These are phyloP conservation scores for Sitta europaea DNA, from an alignment of 2,113 vertebrate genomes.

Conservation along the genomic window DNA sequence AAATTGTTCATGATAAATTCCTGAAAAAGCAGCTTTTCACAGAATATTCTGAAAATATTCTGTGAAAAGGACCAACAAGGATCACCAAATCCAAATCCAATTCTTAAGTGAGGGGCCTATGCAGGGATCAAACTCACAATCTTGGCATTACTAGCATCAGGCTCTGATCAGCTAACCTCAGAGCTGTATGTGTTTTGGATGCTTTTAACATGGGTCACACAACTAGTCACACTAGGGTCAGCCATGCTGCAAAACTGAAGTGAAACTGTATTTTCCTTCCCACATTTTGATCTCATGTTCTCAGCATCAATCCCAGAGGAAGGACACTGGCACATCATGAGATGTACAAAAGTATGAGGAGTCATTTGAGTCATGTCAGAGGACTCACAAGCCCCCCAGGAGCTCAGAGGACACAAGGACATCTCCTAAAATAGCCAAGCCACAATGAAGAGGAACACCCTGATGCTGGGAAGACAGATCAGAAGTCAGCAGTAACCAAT, in stretches of 20 bases:
- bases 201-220: neutral
- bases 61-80: neutral
- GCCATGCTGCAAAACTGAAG: neutral
- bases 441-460: neutral
- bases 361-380: neutral
- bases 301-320: neutral
- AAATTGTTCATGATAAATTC: neutral
- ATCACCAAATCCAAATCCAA: neutral
- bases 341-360: neutral
- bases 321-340: neutral
- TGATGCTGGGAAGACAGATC: neutral
- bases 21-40: neutral
- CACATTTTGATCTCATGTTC: neutral
- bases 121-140: neutral
- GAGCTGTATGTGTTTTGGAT: neutral
- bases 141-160: neutral
- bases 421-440: neutral
- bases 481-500: neutral
- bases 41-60: neutral
- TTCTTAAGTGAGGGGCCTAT: neutral
- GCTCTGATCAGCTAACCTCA: neutral
- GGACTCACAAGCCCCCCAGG: neutral
- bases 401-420: neutral
- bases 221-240: neutral
- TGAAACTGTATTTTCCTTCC: neutral